Evolutionary conservation across 2,797 vertebrate species (phyloP).

Genomic region (Psittacula echo): DNA sequence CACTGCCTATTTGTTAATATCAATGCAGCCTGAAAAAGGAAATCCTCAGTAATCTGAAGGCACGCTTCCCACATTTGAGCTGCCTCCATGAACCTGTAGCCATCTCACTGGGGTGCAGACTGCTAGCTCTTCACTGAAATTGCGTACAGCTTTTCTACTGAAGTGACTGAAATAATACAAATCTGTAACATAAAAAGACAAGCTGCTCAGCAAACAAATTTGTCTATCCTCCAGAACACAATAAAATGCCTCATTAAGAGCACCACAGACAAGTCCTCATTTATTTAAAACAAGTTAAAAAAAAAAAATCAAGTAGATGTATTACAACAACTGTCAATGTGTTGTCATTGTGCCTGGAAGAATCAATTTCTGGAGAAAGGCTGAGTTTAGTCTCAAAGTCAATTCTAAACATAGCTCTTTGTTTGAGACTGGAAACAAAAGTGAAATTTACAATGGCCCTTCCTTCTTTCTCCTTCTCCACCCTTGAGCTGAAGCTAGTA

Average conservation of each 20-base stretch:
- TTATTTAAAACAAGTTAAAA: neutral
- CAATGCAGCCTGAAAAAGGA: neutral
- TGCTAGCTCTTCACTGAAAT: neutral
- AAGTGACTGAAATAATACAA: neutral
- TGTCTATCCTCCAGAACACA: neutral
- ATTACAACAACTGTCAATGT: neutral
- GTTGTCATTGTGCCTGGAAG: neutral
- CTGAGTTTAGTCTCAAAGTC: neutral
- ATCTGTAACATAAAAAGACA: neutral
- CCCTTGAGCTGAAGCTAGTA: neutral
- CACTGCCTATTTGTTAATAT: neutral
- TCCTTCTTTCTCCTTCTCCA: neutral
- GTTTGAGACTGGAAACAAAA: neutral
- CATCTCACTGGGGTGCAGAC: neutral
- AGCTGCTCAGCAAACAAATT: neutral
- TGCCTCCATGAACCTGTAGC: neutral
- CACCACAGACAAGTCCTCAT: neutral
- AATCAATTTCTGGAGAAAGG: neutral
- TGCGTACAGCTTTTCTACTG: neutral
- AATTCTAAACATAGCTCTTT: constrained; percentile 19
- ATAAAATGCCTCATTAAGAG: neutral
- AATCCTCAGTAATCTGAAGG: neutral
- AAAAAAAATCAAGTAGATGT: neutral
- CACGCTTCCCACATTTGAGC: neutral
- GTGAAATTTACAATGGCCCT: neutral